Base-by-base conservation (phyloP, 2,888 invertebrate species). In the Eudemis profundana region DNA sequence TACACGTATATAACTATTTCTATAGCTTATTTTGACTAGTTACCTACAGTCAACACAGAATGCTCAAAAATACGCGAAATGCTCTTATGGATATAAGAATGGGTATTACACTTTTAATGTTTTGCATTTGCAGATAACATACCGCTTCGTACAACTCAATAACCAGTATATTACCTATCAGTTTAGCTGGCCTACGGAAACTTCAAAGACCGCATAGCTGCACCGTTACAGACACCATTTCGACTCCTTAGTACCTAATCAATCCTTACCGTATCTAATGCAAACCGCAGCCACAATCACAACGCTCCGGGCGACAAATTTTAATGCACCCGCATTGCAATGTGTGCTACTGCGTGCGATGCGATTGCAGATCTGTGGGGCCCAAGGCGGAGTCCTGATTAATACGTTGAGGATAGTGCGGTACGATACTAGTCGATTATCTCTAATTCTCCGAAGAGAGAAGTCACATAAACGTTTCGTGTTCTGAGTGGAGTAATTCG, bases 341-440 rank as follows among this genome's bases (percentile, higher is more conserved):
- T 68, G 71, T 71, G 71, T 69, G 72, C 71, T 70, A 68, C 72
- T 46, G 70, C 65, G 50, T 42, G 56, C 56, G 66, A 54, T 64
- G 62, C 70, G 70, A 73, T 70, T 72, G 68, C 65, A 69, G 71
- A 69, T 70, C 72, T 33, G 65, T 40, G 27, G 19, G 21, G 38
- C 62, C 61, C 42, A 29, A 17, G 57, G 66, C 66, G 50, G 53
- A 56, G 46, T 49, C 54, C 67, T 60, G 65, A 65, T 65, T 65
- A 65, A 65, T 65, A 65, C 53, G 65, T 65, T 40, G 59, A 8
- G 23, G 51, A 47, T 50, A 51, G 38, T 33, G 47, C 38, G 62
- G 65, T 60, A 53, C 65, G 17, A 12, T 3, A 29, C 5, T 10
- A 15, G 14, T 4, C 40, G 15, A 47, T 47, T 23, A 14, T 14